phyloP scores from a whole-genome alignment of 2,113 vertebrate species.

The Pseudorasbora parva region DNA sequence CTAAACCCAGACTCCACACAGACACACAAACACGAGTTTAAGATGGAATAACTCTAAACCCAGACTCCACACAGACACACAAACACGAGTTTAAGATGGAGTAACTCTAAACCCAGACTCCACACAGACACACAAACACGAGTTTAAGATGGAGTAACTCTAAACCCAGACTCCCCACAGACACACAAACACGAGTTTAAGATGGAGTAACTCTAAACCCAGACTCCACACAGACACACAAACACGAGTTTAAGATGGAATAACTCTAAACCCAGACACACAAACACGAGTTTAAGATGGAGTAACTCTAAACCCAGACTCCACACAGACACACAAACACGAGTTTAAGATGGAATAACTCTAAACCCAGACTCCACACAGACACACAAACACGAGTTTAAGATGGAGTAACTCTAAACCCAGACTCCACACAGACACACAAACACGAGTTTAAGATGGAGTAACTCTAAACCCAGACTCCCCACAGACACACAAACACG shows the following conservation, averaged over 20 bases:
- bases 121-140: conserved; percentile 18
- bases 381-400: background rate
- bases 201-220: background rate
- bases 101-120: too few relatives aligned
- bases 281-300: background rate
- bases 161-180: background rate
- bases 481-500: conserved; percentile 18
- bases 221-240: conserved; percentile 24
- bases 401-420: background rate
- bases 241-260: background rate
- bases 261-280: background rate
- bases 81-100: background rate
- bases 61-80: conserved; percentile 25
- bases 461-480: too few relatives aligned
- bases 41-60: background rate
- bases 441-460: background rate
- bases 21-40: background rate
- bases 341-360: background rate
- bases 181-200: background rate
- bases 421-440: conserved; percentile 25
- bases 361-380: background rate
- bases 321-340: conserved; percentile 16
- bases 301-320: background rate
- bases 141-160: background rate
- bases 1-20: background rate